Conservation (phyloP, 2,113 vertebrate species). For the Myotis lucifugus region DNA sequence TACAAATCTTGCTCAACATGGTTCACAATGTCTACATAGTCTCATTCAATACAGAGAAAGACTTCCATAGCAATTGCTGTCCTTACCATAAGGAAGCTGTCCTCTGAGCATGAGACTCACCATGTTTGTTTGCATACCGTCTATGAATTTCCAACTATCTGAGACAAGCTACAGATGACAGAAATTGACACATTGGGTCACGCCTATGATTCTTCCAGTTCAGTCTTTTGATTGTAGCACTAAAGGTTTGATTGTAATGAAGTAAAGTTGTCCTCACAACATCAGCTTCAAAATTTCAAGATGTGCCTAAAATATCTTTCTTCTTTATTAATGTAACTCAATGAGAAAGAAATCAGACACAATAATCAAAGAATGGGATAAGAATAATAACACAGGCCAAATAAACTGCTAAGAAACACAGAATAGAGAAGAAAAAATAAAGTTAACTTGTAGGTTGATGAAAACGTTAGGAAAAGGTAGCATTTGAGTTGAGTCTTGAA, state of each 20-base stretch:
- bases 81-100: background rate
- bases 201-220: background rate
- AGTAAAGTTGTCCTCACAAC: background rate
- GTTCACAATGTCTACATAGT: background rate
- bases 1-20: background rate
- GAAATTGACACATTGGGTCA: background rate
- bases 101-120: background rate
- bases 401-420: background rate
- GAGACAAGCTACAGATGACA: background rate
- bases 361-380: background rate
- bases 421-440: background rate
- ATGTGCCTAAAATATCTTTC: background rate
- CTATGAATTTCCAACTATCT: slow-evolving; percentile 1
- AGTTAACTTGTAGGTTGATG: background rate
- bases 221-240: background rate
- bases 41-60: background rate
- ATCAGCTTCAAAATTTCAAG: background rate
- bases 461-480: background rate
- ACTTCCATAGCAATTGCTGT: background rate
- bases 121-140: background rate
- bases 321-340: background rate
- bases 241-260: background rate
- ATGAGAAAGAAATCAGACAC: background rate
- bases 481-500: slow-evolving; percentile 22
- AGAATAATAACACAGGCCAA: background rate